A percentile compares a stretch with the other conserved stretches of the same genome.
phyloP scores from a whole-genome alignment of 2,797 vertebrate genomes.

The Trematomus bernacchii region DNA sequence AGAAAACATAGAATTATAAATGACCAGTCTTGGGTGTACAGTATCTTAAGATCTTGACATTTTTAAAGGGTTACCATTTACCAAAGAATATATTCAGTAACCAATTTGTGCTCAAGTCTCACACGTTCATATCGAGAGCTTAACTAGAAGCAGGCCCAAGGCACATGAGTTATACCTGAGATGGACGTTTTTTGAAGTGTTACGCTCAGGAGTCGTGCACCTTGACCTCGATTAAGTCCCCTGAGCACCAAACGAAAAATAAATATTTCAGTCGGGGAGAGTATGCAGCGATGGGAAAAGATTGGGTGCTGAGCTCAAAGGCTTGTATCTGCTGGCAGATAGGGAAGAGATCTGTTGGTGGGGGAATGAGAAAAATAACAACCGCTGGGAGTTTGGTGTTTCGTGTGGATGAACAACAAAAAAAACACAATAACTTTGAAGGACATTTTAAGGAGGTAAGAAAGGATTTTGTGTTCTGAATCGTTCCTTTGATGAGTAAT shows the following conservation, averaged over 20 bases:
- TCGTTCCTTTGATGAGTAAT: too few species aligned
- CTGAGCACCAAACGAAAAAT: background rate
- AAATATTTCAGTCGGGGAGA: background rate
- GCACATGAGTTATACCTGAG: conserved; percentile 26
- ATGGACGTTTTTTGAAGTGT: conserved; percentile 55
- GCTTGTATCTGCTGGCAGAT: conserved; percentile 26
- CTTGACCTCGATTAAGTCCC: conserved; percentile 42
- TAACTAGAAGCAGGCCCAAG: conserved; percentile 27
- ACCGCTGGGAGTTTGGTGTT: background rate
- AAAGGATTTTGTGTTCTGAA: too few species aligned
- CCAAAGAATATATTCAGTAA: too few species aligned
- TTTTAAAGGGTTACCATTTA: too few species aligned
- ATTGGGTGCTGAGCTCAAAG: conserved; percentile 6
- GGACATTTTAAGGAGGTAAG: too few species aligned
- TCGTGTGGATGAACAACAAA: too few species aligned
- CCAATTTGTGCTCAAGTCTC: conserved; percentile 4
- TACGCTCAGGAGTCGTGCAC: conserved; percentile 49
- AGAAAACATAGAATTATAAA: too few species aligned
- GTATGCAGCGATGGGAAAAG: conserved; percentile 12
- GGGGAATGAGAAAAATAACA: conserved; percentile 19
- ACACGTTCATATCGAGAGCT: conserved; percentile 20
- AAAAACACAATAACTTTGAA: too few species aligned
- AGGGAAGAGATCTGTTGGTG: conserved; percentile 5
- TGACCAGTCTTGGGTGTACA: too few species aligned
- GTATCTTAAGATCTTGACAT: too few species aligned